phyloP scores from a whole-genome alignment of 2,797 vertebrate genomes.

The Argentina silus region DNA sequence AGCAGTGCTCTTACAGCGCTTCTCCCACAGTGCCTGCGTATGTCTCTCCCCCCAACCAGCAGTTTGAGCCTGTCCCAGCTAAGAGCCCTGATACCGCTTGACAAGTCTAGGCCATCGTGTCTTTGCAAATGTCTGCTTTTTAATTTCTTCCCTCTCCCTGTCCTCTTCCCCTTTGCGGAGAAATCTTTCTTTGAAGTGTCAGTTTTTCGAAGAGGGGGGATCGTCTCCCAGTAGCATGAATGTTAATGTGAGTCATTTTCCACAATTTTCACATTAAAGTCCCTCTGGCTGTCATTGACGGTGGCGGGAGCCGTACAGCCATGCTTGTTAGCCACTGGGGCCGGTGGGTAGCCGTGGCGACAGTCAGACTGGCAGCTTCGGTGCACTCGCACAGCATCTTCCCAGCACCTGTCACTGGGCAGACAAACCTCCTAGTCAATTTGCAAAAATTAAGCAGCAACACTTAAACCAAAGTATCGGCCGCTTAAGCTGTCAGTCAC shows the following conservation, averaged over 20 bases:
- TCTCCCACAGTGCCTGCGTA: not conserved
- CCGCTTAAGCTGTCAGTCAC: slow-evolving; percentile 69
- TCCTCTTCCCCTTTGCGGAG: slow-evolving; percentile 22
- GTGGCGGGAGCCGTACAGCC: slow-evolving; percentile 19
- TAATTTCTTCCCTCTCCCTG: not conserved
- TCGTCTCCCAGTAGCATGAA: slow-evolving; percentile 26
- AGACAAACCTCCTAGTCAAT: slow-evolving; percentile 63
- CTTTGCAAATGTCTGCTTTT: slow-evolving; percentile 51
- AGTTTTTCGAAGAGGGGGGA: slow-evolving; percentile 40
- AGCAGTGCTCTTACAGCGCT: too few relatives aligned
- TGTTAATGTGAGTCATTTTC: slow-evolving; percentile 56
- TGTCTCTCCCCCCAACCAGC: not conserved
- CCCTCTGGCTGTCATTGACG: slow-evolving; percentile 25
- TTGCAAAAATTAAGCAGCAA: slow-evolving; percentile 68
- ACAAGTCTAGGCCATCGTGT: slow-evolving; percentile 55
- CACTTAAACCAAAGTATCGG: slow-evolving; percentile 57
- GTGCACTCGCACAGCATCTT: slow-evolving; percentile 17
- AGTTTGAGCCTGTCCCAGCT: slow-evolving; percentile 19
- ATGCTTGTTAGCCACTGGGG: slow-evolving; percentile 35
- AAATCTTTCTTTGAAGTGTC: slow-evolving; percentile 63
- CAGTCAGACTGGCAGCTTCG: slow-evolving; percentile 28
- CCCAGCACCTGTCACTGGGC: slow-evolving; percentile 37
- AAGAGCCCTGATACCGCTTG: slow-evolving; percentile 52
- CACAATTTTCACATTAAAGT: slow-evolving; percentile 25
- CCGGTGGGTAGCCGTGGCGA: slow-evolving; percentile 13